These are phyloP conservation scores for Stenchaetothrips biformis DNA, from an alignment of 2,888 invertebrate species.

Conservation along the genomic window DNA sequence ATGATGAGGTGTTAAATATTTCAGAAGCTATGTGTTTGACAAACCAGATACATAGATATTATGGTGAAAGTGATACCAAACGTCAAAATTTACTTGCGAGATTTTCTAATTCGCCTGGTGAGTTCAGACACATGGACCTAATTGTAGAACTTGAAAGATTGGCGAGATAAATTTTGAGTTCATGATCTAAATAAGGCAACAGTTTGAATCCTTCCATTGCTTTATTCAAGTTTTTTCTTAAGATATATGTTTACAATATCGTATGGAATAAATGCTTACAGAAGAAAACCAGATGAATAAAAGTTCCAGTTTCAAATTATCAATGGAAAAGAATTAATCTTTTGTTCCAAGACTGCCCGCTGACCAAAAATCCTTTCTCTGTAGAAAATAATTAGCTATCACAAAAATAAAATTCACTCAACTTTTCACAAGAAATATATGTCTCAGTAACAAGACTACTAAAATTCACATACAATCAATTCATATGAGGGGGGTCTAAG, in stretches of 20 bases:
- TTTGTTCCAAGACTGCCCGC: background rate
- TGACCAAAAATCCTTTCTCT: background rate
- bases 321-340: background rate
- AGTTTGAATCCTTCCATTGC: background rate
- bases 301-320: background rate
- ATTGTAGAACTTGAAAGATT: constrained; percentile 63
- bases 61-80: constrained; percentile 58
- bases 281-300: background rate
- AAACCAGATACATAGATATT: constrained; percentile 81
- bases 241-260: background rate
- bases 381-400: background rate
- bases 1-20: constrained; percentile 66
- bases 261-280: background rate
- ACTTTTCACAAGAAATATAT: background rate
- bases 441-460: background rate
- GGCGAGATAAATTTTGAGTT: background rate
- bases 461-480: background rate
- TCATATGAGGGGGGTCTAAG: background rate
- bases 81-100: constrained; percentile 60
- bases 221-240: background rate
- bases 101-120: constrained; percentile 66
- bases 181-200: too few relatives aligned
- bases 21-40: constrained; percentile 81
- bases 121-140: constrained; percentile 77
- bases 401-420: constrained; percentile 17